Conservation (phyloP, 2,113 vertebrate species). For the Sitta europaea region DNA sequence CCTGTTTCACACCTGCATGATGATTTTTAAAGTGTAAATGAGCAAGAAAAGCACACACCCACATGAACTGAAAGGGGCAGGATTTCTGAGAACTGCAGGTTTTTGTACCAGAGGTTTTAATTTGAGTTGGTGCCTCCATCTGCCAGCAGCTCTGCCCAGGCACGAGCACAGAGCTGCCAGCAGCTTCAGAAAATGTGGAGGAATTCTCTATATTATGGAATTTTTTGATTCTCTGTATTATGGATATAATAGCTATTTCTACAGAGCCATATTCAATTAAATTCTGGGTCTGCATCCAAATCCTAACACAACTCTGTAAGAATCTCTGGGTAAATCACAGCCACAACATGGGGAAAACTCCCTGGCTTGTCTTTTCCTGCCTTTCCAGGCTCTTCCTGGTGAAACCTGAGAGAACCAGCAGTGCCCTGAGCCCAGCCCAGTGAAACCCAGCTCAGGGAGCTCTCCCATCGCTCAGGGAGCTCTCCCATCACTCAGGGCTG, state of each 20-base stretch:
- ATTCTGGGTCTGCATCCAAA: neutral
- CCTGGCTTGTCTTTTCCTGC: neutral
- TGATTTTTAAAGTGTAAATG: constrained; percentile 85
- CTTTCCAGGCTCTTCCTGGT: neutral
- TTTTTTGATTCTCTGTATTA: neutral
- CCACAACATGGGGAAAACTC: neutral
- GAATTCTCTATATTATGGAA: neutral
- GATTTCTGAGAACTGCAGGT: neutral
- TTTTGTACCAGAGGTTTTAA: neutral
- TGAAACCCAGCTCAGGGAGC: neutral
- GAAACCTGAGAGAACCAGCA: neutral
- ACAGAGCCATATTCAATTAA: neutral
- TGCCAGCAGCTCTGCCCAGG: neutral
- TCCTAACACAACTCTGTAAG: accelerated
- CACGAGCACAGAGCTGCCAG: neutral
- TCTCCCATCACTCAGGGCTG: neutral
- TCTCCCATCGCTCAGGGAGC: neutral
- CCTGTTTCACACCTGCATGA: constrained; percentile 87
- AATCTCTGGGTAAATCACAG: neutral
- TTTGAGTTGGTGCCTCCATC: neutral
- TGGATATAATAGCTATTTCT: neutral
- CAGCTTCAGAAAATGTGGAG: accelerated
- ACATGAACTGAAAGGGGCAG: neutral
- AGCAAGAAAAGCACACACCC: constrained; percentile 45
- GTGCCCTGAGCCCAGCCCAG: neutral